phyloP scores from a whole-genome alignment of 2,888 invertebrate species.

The Tipula unca region DNA sequence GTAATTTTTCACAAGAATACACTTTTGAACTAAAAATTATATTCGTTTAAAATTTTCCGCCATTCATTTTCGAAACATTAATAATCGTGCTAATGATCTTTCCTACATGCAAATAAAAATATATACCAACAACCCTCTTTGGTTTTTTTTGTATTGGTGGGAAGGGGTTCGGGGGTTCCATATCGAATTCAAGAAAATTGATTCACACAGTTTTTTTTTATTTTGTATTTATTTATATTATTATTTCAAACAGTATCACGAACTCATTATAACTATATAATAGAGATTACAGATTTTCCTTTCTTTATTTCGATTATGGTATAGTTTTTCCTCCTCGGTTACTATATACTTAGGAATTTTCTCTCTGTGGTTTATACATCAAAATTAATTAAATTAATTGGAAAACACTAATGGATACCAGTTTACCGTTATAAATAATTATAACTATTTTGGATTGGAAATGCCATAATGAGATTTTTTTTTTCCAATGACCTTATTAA shows the following conservation, averaged over 20 bases:
- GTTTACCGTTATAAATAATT: background rate
- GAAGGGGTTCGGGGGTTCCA: background rate
- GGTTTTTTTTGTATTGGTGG: background rate
- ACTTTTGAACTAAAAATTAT: background rate
- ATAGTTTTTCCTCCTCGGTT: background rate
- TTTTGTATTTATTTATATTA: background rate
- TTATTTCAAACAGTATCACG: background rate
- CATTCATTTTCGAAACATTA: slow-evolving; percentile 8
- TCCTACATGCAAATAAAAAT: background rate
- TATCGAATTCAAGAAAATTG: background rate
- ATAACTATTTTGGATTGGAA: background rate
- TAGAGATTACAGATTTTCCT: background rate
- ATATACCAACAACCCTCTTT: background rate
- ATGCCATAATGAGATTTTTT: background rate
- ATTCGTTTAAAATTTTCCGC: background rate
- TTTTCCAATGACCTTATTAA: background rate
- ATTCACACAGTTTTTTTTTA: background rate
- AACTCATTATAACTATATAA: background rate
- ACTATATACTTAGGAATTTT: background rate
- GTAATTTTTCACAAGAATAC: background rate
- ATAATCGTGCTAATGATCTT: background rate
- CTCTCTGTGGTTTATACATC: background rate
- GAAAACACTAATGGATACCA: background rate
- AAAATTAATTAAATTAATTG: slow-evolving; percentile 8
- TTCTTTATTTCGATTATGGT: background rate